Conservation (phyloP, 2,797 vertebrate genomes). For the Tolypeutes matacus region DNA sequence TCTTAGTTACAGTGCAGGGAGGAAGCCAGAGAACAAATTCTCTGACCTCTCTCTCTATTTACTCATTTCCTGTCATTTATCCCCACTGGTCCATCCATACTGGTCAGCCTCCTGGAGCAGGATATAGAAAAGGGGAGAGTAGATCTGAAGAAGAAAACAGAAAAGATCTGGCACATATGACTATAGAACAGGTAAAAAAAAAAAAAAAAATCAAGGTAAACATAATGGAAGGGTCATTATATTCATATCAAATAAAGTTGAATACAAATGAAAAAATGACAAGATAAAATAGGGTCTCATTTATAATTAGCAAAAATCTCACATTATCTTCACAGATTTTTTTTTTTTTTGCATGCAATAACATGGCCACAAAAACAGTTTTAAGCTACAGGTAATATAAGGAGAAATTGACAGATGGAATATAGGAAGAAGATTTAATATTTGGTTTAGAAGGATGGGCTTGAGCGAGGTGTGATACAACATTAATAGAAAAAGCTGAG, state of each 20-base stretch:
- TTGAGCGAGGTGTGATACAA: background rate
- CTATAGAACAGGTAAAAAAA: background rate
- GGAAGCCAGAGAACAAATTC: background rate
- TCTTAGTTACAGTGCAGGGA: background rate
- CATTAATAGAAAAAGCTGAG: background rate
- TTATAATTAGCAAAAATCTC: background rate
- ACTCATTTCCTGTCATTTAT: background rate
- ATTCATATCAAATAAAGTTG: background rate
- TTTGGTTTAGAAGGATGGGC: background rate
- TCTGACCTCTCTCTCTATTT: background rate
- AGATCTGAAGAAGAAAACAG: background rate
- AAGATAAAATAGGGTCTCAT: background rate
- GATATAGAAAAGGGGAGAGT: background rate
- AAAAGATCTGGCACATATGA: too few species aligned
- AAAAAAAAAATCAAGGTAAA: background rate
- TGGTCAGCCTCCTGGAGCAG: background rate
- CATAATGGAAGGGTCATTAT: background rate
- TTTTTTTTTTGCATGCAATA: background rate
- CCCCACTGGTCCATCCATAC: background rate
- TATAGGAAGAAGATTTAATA: background rate
- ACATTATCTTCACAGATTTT: background rate
- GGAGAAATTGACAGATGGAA: background rate
- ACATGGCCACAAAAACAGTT: conserved; percentile 4
- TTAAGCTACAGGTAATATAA: background rate
- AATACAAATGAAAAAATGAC: background rate